Evolutionary conservation across 2,797 vertebrate genomes (phyloP).

Genomic region (Erethizon dorsatum): DNA sequence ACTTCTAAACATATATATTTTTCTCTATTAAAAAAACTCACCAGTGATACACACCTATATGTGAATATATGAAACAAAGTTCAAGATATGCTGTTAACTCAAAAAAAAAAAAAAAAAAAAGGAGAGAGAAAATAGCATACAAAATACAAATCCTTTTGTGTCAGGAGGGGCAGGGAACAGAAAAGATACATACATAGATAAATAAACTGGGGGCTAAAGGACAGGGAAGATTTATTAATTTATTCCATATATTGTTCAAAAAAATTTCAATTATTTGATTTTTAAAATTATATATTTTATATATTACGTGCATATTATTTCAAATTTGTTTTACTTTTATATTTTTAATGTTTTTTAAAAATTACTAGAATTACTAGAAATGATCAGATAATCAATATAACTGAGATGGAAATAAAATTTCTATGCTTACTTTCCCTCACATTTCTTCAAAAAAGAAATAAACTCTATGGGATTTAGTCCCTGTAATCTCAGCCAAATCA

Average conservation of each 20-base stretch:
- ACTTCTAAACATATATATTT: background rate
- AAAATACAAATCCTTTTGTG: background rate
- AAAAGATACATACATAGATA: background rate
- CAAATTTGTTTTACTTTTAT: slow-evolving; percentile 1
- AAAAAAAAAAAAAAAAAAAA: background rate
- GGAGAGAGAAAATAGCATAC: background rate
- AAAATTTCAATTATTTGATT: background rate
- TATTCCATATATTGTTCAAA: background rate
- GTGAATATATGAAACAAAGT: background rate
- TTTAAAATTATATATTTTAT: background rate
- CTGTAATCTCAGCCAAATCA: background rate
- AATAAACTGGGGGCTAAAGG: background rate
- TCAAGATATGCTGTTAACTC: background rate
- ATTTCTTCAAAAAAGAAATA: slow-evolving; percentile 56
- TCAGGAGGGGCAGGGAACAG: background rate
- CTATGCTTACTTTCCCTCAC: background rate
- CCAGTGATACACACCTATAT: background rate
- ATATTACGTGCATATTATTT: background rate
- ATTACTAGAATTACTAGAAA: slow-evolving; percentile 1
- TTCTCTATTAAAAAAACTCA: background rate
- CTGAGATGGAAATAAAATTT: slow-evolving; percentile 4
- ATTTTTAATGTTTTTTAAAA: slow-evolving; percentile 30
- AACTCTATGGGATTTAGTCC: background rate
- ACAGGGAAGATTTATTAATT: background rate
- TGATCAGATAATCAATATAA: background rate